Percentiles rank a stretch among this genome's conserved stretches.
These are phyloP conservation scores for Leptodactylus fallax DNA, from an alignment of 2,797 vertebrate genomes.

Conservation along the genomic window DNA sequence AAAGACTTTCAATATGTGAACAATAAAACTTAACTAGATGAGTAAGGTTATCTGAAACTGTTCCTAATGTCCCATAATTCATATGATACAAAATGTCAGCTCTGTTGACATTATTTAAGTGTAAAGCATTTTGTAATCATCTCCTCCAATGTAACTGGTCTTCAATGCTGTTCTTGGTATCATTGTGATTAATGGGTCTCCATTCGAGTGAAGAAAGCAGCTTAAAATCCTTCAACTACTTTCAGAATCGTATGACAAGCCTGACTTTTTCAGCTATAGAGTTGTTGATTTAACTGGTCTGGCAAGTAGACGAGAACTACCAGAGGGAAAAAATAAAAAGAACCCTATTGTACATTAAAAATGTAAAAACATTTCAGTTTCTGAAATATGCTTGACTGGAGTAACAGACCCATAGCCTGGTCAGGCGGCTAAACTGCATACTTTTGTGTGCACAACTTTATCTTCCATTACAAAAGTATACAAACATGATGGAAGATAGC, in stretches of 20 bases:
- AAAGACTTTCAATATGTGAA: not conserved
- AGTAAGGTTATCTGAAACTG: constrained; percentile 21
- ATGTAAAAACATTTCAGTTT: not conserved
- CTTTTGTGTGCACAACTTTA: no score
- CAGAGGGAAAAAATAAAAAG: no score
- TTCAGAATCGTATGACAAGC: not conserved
- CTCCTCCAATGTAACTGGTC: constrained; percentile 50
- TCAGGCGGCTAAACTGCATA: no score
- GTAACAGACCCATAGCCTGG: no score
- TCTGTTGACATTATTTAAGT: constrained; percentile 42
- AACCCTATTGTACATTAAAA: not conserved
- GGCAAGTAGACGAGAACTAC: not conserved
- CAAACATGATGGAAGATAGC: no score
- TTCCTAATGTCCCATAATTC: constrained; percentile 47
- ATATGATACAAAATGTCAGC: constrained; percentile 50
- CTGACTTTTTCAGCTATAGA: not conserved
- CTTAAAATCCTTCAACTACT: constrained; percentile 52
- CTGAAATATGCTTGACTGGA: not conserved
- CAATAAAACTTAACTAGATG: not conserved
- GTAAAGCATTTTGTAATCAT: constrained; percentile 63
- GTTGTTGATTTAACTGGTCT: not conserved
- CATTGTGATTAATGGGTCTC: constrained; percentile 66
- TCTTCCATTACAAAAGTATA: no score
- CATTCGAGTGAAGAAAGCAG: constrained; percentile 62
- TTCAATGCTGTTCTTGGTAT: not conserved